Evolutionary conservation across 2,797 vertebrate genomes (phyloP).

Genomic region (Apogon talboti): DNA sequence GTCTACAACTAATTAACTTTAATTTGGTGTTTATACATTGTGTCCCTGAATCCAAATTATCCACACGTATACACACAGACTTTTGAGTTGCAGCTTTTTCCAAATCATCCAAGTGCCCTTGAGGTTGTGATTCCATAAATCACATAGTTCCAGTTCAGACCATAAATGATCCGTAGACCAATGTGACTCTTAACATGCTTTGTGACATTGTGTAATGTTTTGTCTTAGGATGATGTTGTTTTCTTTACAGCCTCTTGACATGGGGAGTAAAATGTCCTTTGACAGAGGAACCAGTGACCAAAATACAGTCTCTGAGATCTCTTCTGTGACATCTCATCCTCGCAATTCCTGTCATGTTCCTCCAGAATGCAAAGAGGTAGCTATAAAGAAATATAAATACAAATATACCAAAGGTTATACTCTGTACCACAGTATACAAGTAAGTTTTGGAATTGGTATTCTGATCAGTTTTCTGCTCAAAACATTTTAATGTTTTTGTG

Average conservation of each 20-base stretch:
- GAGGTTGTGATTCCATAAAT: no score
- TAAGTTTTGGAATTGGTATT: background rate
- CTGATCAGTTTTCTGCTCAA: background rate
- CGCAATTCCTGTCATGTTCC: slow-evolving; percentile 47
- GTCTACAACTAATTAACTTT: no score
- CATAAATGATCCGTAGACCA: background rate
- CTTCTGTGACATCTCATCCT: slow-evolving; percentile 58
- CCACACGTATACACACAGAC: no score
- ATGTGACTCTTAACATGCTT: background rate
- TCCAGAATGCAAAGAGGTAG: slow-evolving; percentile 72
- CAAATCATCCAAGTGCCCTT: no score
- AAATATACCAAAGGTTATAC: background rate
- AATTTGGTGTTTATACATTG: no score
- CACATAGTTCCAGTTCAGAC: no score
- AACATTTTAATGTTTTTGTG: background rate
- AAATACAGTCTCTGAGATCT: slow-evolving; percentile 69
- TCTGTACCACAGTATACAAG: slow-evolving; percentile 1
- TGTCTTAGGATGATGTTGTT: slow-evolving; percentile 45
- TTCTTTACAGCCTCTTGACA: slow-evolving; percentile 70
- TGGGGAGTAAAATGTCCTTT: slow-evolving; percentile 79
- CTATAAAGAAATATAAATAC: slow-evolving; percentile 19
- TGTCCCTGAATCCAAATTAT: no score
- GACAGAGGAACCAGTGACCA: slow-evolving; percentile 70
- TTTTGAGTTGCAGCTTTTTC: no score
- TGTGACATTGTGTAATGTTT: background rate